Base-by-base conservation (phyloP, 1,140 invertebrate genomes). In the Harpegnathos saltator region DNA sequence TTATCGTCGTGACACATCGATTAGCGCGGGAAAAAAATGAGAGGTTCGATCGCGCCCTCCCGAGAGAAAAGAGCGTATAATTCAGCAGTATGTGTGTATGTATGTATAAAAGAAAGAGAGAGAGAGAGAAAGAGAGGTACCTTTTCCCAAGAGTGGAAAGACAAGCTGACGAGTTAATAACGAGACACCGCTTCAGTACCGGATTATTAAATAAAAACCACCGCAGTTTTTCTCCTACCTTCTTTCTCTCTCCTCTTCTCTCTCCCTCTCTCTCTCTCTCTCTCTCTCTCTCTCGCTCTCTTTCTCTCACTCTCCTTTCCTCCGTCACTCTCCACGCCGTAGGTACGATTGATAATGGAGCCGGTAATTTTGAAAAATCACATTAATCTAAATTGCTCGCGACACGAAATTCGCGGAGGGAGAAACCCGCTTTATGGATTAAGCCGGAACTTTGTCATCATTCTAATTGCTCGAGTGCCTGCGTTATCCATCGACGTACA, bases 361-460 rank as follows among this genome's bases (percentile, higher is more conserved):
- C 19, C 62, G 17, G 78, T 81, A 78, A 81, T 66, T 71, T 48
- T 58, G 50, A 88, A 89, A 89, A 88, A 88, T 85, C 74, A 52
- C 73, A 82, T 78, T 61, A 83, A 85, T 88, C 72, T 89, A 72
- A 82, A 83, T 71, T 88, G 74, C 61, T 33, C 62, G 62, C 68
- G 83, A 82, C 68, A 50, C 69, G 74, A 63, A 63, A 87, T 84
- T 87, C 63, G 26, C 68, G 26, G 38, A 5, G 38, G 38, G 22
- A 56, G 71, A 82, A 74, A 56, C 50, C 50, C 66, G 65, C 72
- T 84, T 87, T 68, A 74, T 50, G 83, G 85, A 88, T 86, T 89
- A 86, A 88, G 58, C 54, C 63, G 33, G 56, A 91, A 91, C 89
- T 91, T 91, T 82, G 82, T 85, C 88, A 89, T 90, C 89, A 87